A percentile compares a stretch with the other conserved stretches of the same genome.
Evolutionary conservation across 2,797 vertebrate genomes (phyloP).

Genomic region (Myotis planiceps): DNA sequence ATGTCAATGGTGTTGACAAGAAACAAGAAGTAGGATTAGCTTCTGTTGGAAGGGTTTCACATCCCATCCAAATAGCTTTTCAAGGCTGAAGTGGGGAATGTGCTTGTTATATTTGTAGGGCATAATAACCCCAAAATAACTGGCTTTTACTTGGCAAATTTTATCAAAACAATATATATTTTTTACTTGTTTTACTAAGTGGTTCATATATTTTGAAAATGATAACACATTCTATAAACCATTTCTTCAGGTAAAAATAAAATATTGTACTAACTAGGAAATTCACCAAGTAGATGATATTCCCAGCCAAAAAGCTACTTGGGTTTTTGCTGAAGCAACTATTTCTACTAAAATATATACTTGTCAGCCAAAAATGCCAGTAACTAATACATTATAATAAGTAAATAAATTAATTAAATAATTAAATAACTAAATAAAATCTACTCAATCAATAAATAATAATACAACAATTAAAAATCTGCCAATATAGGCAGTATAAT

Average conservation of each 20-base stretch:
- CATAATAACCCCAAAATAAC: slow-evolving; percentile 3
- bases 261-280: background rate
- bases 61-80: background rate
- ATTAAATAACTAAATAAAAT: background rate
- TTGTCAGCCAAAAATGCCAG: background rate
- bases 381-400: background rate
- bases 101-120: background rate
- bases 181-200: background rate
- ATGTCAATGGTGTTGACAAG: background rate
- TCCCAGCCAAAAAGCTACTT: background rate
- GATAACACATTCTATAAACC: background rate
- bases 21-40: background rate
- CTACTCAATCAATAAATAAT: background rate
- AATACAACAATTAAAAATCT: background rate
- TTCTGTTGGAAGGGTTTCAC: background rate
- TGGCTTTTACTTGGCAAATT: background rate
- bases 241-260: background rate
- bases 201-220: background rate
- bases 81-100: background rate
- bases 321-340: background rate
- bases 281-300: background rate
- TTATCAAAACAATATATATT: background rate
- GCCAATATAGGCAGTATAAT: background rate
- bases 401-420: background rate
- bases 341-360: background rate